phyloP scores from a whole-genome alignment of 2,797 vertebrate genomes.

The Acomys russatus region DNA sequence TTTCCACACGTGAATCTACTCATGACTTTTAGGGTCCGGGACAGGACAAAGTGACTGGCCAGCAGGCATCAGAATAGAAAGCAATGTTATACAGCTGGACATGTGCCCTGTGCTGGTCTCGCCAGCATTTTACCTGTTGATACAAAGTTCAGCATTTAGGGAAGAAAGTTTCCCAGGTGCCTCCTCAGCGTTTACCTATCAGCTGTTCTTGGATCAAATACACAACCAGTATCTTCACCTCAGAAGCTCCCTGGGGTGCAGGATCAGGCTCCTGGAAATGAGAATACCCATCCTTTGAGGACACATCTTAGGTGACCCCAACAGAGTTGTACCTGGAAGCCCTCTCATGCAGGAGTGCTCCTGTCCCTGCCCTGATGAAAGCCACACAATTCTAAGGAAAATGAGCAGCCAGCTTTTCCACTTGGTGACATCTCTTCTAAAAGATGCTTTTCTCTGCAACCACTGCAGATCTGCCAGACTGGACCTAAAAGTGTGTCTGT shows the following conservation, averaged over 20 bases:
- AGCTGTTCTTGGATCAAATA: constrained; percentile 19
- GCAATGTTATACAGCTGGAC: not conserved
- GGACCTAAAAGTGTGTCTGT: not conserved
- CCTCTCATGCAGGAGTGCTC: not conserved
- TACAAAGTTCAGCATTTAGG: constrained; percentile 6
- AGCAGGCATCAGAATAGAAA: not conserved
- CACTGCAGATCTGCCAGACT: not conserved
- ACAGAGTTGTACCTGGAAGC: not conserved
- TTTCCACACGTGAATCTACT: constrained; percentile 31
- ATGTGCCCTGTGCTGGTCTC: not conserved
- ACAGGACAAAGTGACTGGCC: not conserved
- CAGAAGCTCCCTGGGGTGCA: not conserved
- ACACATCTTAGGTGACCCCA: not conserved
- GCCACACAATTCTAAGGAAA: not conserved
- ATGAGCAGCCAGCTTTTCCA: not conserved
- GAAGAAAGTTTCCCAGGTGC: constrained; percentile 1
- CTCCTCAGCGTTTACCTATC: not conserved
- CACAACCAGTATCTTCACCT: not conserved
- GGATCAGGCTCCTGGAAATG: not conserved
- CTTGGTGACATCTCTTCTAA: constrained; percentile 23
- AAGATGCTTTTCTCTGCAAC: constrained; percentile 38
- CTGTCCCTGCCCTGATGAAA: not conserved
- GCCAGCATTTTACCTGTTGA: not conserved
- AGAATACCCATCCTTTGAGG: not conserved
- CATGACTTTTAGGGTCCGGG: not conserved